These are phyloP conservation scores for Paradoxurus hermaphroditus DNA, from an alignment of 2,113 vertebrate genomes.

Conservation along the genomic window DNA sequence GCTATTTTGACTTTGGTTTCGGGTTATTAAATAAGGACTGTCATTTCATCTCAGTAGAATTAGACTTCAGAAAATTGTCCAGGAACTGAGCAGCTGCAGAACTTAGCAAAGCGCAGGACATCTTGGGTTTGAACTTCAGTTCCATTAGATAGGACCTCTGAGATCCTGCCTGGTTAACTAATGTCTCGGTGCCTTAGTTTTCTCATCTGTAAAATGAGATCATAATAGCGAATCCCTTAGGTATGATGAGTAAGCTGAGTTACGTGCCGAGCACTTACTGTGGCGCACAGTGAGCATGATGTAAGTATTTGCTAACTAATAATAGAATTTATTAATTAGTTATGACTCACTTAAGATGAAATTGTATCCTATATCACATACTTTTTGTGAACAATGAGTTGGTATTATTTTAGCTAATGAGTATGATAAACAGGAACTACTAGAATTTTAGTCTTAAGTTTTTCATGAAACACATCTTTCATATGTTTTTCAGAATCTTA, in stretches of 20 bases:
- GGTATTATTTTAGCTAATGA: neutral
- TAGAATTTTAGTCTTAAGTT: neutral
- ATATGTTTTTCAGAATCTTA: neutral
- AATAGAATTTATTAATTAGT: neutral
- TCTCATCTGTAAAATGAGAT: neutral
- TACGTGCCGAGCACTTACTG: neutral
- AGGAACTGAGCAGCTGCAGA: neutral
- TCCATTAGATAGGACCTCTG: neutral
- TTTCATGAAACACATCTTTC: neutral
- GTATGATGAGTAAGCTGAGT: neutral
- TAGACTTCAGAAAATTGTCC: neutral
- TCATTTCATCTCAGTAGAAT: neutral
- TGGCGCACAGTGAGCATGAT: neutral
- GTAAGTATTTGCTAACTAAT: neutral
- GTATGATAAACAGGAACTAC: neutral
- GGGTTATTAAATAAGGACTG: neutral
- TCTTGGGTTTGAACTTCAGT: neutral
- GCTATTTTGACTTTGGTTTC: neutral
- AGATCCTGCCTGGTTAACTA: neutral
- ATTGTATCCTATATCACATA: neutral
- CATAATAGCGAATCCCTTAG: neutral
- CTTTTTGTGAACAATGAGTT: neutral
- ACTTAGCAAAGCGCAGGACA: neutral
- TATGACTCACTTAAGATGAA: neutral
- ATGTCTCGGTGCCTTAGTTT: neutral